Conservation (phyloP, 2,797 vertebrate genomes). For the Xenops minutus region DNA sequence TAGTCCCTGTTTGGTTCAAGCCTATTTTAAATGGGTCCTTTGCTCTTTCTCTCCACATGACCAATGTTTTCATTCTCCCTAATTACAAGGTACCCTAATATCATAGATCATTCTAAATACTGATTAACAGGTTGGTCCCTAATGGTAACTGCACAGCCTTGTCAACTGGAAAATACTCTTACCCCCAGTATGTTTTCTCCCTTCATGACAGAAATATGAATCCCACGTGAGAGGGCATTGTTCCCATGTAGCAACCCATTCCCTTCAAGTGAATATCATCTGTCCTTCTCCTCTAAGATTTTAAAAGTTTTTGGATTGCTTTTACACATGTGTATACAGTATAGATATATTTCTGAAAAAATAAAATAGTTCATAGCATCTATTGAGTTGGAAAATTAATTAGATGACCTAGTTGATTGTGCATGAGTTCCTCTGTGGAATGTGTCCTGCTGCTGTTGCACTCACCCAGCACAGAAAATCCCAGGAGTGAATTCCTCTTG, state of each 20-base stretch:
- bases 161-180: background rate
- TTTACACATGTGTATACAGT: slow-evolving; percentile 32
- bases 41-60: background rate
- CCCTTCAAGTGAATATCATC: background rate
- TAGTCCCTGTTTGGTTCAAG: background rate
- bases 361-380: slow-evolving; percentile 39
- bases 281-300: background rate
- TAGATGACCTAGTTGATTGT: slow-evolving; percentile 70
- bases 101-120: background rate
- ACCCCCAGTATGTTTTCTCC: background rate
- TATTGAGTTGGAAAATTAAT: slow-evolving; percentile 75
- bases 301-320: slow-evolving; percentile 34
- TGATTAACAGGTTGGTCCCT: background rate
- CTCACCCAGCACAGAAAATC: slow-evolving; percentile 2
- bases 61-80: background rate
- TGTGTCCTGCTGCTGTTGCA: slow-evolving; percentile 55
- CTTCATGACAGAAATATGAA: slow-evolving; percentile 13
- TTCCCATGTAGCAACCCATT: background rate
- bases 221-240: background rate
- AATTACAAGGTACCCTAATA: background rate
- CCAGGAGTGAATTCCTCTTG: slow-evolving; percentile 15
- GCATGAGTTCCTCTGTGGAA: slow-evolving; percentile 72
- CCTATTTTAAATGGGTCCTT: background rate
- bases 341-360: slow-evolving; percentile 12
- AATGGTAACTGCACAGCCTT: background rate